Conservation (phyloP, 2,888 invertebrate species). For the Folsomia manolachei region DNA sequence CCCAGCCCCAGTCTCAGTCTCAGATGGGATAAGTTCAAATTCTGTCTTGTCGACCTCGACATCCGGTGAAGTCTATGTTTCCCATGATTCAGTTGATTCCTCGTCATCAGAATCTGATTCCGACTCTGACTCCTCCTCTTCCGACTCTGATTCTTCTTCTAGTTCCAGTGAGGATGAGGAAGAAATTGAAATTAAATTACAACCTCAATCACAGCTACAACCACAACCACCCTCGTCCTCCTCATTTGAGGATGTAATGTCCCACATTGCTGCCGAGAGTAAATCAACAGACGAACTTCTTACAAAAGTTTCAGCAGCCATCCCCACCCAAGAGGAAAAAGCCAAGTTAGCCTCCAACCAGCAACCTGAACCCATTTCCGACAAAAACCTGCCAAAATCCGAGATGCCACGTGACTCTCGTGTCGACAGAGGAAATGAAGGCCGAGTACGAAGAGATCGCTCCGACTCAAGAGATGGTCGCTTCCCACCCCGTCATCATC, state of each 20-base stretch:
- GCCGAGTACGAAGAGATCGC: background rate
- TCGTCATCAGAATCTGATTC: background rate
- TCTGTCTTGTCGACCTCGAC: background rate
- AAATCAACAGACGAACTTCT: slow-evolving; percentile 5
- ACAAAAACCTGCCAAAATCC: too few species aligned
- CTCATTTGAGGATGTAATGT: slow-evolving; percentile 5
- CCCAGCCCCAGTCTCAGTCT: background rate
- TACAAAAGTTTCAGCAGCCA: background rate
- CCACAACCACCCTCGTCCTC: background rate
- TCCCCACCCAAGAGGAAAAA: background rate
- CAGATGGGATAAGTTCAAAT: background rate
- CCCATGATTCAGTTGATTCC: background rate
- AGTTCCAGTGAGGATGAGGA: slow-evolving; percentile 24
- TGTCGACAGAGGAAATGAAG: too few species aligned
- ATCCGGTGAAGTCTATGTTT: too few species aligned
- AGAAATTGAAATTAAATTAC: slow-evolving; percentile 17
- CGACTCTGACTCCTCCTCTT: background rate
- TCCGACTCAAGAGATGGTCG: background rate
- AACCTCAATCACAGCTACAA: slow-evolving; percentile 24
- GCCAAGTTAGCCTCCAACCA: background rate
- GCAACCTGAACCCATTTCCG: too few species aligned
- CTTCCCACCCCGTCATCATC: too few species aligned
- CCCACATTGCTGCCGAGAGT: slow-evolving; percentile 5
- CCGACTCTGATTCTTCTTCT: slow-evolving; percentile 31
- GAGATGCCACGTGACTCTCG: too few species aligned